Base-by-base conservation (phyloP, 2,113 vertebrate species). In the Nipponia nippon region DNA sequence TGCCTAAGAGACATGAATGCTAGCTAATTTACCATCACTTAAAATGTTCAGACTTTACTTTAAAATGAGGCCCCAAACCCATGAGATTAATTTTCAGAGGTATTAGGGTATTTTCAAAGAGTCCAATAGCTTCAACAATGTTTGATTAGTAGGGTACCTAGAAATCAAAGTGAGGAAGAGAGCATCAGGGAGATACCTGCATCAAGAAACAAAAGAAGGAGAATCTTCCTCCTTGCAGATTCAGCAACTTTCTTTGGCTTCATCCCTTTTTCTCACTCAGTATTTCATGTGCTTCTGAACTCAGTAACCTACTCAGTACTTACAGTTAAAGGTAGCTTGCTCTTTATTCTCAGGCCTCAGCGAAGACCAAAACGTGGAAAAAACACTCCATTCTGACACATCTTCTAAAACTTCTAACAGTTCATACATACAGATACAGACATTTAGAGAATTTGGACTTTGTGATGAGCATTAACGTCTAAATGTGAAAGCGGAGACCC, bases 41-140 rank as follows among this genome's bases (percentile, higher is more conserved):
- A 66, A 63, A 92, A 62, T 18, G 16, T 58, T 83, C 40, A 77
- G 49, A 18, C 14, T 71, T 73, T 4, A n/a, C 38, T 67, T 56
- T 56, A 88, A 86, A 91, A 88, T 34, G 16, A 59, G 30, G 18
- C 3, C 20, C 15, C 11, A 80, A 66, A 27, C 12, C 16, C 19
- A 7, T 0, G 0, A 65, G n/a, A 84, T 36, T 70, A 0, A 82
- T 72, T 91, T 93, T 82, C 61, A 78, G 59, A 81, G 34, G 3
- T 34, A 20, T 49, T 32, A 25, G 12, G 22, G 6, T 63, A 61
- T 65, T 84, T 79, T 89, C 42, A 79, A 52, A 81, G 34, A 80
- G 7, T 14, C 36, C 30, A 40, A 32, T 21, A 69, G 11, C 20
- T 89, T 79, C 38, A 62, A 65, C 14, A 52, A 46, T 18, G 8